Conservation (phyloP, 2,797 vertebrate genomes). For the Dallia pectoralis region DNA sequence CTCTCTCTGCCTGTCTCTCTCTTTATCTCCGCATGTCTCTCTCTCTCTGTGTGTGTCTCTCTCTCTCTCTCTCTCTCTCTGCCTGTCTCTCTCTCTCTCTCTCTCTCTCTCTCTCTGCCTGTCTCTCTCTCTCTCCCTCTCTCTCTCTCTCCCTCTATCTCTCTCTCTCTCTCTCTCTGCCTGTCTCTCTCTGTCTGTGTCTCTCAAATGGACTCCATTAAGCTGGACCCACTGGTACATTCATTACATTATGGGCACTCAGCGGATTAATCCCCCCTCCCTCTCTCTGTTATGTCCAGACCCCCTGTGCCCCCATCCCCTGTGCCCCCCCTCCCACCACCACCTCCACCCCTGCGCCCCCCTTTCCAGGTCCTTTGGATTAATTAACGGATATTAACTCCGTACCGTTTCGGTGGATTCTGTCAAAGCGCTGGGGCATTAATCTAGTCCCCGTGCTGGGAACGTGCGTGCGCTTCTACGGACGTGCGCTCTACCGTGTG, state of each 20-base stretch:
- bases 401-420: constrained; percentile 52
- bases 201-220: constrained; percentile 67
- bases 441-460: constrained; percentile 41
- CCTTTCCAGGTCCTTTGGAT: constrained; percentile 50
- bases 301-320: constrained; percentile 9
- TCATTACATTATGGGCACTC: constrained; percentile 76
- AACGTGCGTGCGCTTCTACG: constrained; percentile 12
- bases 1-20: too few relatives aligned
- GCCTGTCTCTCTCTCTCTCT: too few relatives aligned
- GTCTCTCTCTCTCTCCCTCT: too few relatives aligned
- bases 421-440: constrained; percentile 46
- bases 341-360: constrained; percentile 24
- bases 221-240: constrained; percentile 46
- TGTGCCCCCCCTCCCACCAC: background rate
- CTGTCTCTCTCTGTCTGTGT: constrained; percentile 28
- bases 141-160: too few relatives aligned
- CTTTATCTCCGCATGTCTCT: too few relatives aligned
- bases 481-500: constrained; percentile 9
- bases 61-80: too few relatives aligned
- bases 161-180: too few relatives aligned
- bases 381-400: constrained; percentile 66
- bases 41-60: too few relatives aligned
- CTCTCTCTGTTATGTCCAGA: constrained; percentile 32
- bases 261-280: constrained; percentile 63
- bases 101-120: too few relatives aligned